A percentile compares a stretch with the other conserved stretches of the same genome.
phyloP scores from a whole-genome alignment of 2,888 invertebrate genomes.

The Teleiodes luculella region DNA sequence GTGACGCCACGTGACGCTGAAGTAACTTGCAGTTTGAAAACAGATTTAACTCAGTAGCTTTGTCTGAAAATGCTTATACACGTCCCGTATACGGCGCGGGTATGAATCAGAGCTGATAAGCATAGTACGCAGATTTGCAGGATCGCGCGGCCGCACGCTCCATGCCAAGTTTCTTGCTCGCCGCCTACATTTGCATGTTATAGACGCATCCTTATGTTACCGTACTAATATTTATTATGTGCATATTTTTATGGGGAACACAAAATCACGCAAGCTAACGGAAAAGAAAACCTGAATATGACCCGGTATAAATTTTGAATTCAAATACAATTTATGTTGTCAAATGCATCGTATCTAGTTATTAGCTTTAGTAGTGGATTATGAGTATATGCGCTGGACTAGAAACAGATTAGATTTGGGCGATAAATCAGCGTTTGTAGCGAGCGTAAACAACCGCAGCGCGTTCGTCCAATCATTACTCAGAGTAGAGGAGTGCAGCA shows the following conservation, averaged over 20 bases:
- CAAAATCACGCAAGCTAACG: not conserved
- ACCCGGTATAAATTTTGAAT: not conserved
- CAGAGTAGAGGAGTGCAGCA: constrained; percentile 68
- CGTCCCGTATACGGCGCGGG: constrained; percentile 42
- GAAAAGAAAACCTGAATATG: too few species aligned
- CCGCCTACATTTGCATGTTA: constrained; percentile 66
- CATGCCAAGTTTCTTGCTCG: constrained; percentile 68
- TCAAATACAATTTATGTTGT: not conserved
- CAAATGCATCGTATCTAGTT: not conserved
- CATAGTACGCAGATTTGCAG: constrained; percentile 65
- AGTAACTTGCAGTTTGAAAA: too few species aligned
- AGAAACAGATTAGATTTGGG: constrained; percentile 27
- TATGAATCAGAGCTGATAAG: constrained; percentile 75
- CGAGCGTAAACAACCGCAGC: constrained; percentile 64
- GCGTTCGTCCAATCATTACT: constrained; percentile 67
- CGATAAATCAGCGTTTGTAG: constrained; percentile 69
- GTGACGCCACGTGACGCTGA: too few species aligned
- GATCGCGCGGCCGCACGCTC: constrained; percentile 51
- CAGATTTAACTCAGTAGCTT: too few species aligned
- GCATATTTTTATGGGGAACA: not conserved
- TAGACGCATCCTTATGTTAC: constrained; percentile 43
- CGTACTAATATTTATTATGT: not conserved
- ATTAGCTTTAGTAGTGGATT: constrained; percentile 9
- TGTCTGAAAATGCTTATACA: too few species aligned
- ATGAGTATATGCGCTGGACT: constrained; percentile 37